These are phyloP conservation scores for Etia nguti DNA, from an alignment of 2,113 vertebrate species.

Conservation along the genomic window DNA sequence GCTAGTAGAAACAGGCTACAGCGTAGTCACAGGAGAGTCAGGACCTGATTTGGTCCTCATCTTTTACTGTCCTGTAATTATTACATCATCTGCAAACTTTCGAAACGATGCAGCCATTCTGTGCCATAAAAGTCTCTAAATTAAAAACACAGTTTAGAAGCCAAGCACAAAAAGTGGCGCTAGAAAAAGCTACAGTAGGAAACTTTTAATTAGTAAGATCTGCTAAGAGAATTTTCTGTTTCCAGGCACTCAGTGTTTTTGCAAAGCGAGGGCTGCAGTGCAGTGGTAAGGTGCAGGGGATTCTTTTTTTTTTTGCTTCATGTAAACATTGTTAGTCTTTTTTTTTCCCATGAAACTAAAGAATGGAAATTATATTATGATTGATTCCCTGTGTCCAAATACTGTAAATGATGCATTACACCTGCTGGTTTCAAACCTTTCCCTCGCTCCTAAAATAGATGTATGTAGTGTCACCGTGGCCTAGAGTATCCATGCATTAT, in stretches of 20 bases:
- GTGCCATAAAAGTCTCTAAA: background rate
- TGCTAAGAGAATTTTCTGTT: background rate
- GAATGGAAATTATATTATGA: background rate
- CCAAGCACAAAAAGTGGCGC: background rate
- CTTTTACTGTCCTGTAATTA: background rate
- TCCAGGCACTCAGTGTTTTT: background rate
- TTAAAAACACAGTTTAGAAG: background rate
- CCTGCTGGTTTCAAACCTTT: background rate
- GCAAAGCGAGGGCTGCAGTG: background rate
- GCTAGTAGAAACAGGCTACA: background rate
- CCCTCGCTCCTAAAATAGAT: background rate
- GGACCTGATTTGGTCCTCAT: background rate
- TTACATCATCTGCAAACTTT: background rate
- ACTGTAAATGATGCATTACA: background rate
- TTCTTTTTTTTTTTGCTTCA: background rate
- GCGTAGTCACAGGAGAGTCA: background rate
- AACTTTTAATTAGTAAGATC: background rate
- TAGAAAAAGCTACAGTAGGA: background rate
- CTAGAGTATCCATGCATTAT: background rate
- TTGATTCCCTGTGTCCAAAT: fast-evolving
- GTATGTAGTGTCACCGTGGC: background rate
- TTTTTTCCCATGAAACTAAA: background rate
- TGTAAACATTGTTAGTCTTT: background rate
- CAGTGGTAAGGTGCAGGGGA: background rate
- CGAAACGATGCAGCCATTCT: background rate